Evolutionary conservation across 2,113 vertebrate genomes (phyloP).

Genomic region (Phrynocephalus versicolor): DNA sequence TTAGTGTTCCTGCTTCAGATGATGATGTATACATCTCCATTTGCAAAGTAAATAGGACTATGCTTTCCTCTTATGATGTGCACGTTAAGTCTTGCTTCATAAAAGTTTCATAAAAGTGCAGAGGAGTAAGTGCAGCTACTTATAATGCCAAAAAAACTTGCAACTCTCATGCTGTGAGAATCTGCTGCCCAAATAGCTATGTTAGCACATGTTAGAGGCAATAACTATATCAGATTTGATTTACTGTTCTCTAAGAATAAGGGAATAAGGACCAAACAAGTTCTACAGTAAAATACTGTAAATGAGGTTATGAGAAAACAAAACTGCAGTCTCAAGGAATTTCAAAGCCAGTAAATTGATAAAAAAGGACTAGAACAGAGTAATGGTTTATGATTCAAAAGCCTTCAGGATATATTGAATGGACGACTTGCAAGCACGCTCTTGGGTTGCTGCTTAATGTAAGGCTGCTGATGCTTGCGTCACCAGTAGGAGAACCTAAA

Average conservation of each 20-base stretch:
- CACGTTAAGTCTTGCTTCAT: background rate
- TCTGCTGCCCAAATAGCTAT: background rate
- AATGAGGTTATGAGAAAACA: too few relatives aligned
- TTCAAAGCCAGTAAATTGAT: background rate
- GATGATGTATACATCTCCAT: background rate
- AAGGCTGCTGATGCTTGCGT: background rate
- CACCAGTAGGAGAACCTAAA: background rate
- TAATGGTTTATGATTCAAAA: too few relatives aligned
- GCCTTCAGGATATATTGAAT: too few relatives aligned
- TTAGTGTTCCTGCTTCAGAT: background rate
- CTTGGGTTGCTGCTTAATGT: too few relatives aligned
- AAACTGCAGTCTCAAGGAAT: background rate
- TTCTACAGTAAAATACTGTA: background rate
- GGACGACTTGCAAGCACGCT: too few relatives aligned
- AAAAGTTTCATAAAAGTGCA: background rate
- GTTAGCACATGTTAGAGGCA: background rate
- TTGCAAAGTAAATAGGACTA: background rate
- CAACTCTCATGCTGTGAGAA: background rate
- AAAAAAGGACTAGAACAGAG: too few relatives aligned
- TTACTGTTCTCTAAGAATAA: background rate
- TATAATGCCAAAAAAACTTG: background rate
- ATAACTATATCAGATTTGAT: background rate
- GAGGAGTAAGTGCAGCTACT: background rate
- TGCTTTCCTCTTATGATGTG: background rate
- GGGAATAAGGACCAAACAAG: background rate